phyloP scores from a whole-genome alignment of 1,140 invertebrate genomes.

The Solen grandis region DNA sequence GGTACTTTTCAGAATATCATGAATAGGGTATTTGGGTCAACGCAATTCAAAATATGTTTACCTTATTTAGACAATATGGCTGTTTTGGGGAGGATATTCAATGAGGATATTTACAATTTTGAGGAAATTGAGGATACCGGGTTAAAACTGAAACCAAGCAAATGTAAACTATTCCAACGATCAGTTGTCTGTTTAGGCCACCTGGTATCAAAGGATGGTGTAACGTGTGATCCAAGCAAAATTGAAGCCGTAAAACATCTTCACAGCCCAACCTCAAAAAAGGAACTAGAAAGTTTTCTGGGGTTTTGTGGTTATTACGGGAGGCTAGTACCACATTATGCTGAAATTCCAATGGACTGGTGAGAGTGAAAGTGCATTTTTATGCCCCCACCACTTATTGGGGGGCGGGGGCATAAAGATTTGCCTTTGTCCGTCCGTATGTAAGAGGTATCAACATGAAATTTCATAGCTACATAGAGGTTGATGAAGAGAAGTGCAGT shows the following conservation, averaged over 20 bases:
- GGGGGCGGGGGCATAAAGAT: no score
- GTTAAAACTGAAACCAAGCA: conserved; percentile 6
- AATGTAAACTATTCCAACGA: conserved; percentile 5
- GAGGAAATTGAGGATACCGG: not conserved
- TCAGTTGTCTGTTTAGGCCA: conserved; percentile 20
- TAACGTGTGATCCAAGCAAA: conserved; percentile 69
- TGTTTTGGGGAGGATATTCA: conserved; percentile 19
- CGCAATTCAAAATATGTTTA: conserved; percentile 32
- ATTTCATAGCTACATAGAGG: no score
- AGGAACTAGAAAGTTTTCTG: conserved; percentile 67
- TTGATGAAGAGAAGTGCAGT: no score
- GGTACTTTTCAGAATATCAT: conserved; percentile 66
- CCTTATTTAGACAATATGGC: conserved; percentile 50
- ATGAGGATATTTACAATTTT: not conserved
- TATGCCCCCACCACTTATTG: no score
- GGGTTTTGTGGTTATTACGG: conserved; percentile 38
- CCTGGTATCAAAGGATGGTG: not conserved
- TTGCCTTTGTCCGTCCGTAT: no score
- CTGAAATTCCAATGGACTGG: conserved; percentile 27
- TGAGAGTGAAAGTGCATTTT: not conserved
- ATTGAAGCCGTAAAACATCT: conserved; percentile 73
- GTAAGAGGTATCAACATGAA: no score
- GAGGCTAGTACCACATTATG: conserved; percentile 13
- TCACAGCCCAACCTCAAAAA: conserved; percentile 66
- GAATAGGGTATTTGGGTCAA: conserved; percentile 50